Percentiles rank a stretch among this genome's conserved stretches.
phyloP scores from a whole-genome alignment of 2,888 invertebrate genomes.

The Lasioglossum marginatum region DNA sequence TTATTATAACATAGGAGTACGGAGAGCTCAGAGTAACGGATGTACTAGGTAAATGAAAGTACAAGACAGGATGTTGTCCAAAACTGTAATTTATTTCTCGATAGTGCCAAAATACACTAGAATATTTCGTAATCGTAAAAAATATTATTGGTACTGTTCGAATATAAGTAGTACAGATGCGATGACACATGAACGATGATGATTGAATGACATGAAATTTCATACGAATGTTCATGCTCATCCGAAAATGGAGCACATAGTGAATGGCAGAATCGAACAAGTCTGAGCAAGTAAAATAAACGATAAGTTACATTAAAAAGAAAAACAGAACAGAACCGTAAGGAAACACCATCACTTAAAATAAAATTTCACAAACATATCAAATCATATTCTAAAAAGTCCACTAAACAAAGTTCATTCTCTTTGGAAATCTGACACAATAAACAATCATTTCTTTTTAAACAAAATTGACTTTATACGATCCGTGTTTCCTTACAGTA shows the following conservation, averaged over 20 bases:
- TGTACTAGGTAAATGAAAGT: background rate
- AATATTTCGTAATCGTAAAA: slow-evolving; percentile 65
- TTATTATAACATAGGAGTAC: background rate
- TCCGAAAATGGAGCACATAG: slow-evolving; percentile 22
- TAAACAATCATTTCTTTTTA: background rate
- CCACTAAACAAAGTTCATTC: background rate
- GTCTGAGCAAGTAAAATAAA: slow-evolving; percentile 53
- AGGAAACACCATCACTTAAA: slow-evolving; percentile 28
- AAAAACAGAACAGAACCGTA: slow-evolving; percentile 9
- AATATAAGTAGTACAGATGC: slow-evolving; percentile 50
- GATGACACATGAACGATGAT: slow-evolving; percentile 35
- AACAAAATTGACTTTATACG: background rate
- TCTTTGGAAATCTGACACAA: background rate
- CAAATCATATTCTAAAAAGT: background rate
- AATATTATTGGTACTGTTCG: slow-evolving; percentile 57
- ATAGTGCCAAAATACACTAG: slow-evolving; percentile 63
- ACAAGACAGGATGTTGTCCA: slow-evolving; percentile 32
- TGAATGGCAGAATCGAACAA: slow-evolving; percentile 48
- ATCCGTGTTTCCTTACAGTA: slow-evolving; percentile 37
- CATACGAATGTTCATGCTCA: slow-evolving; percentile 28
- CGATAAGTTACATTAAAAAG: slow-evolving; percentile 19
- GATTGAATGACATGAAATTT: slow-evolving; percentile 42
- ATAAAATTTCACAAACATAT: background rate
- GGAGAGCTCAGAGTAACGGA: background rate
- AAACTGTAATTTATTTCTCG: slow-evolving; percentile 66